These are phyloP conservation scores for Plusia festucae DNA, from an alignment of 2,888 invertebrate species.

Conservation along the genomic window DNA sequence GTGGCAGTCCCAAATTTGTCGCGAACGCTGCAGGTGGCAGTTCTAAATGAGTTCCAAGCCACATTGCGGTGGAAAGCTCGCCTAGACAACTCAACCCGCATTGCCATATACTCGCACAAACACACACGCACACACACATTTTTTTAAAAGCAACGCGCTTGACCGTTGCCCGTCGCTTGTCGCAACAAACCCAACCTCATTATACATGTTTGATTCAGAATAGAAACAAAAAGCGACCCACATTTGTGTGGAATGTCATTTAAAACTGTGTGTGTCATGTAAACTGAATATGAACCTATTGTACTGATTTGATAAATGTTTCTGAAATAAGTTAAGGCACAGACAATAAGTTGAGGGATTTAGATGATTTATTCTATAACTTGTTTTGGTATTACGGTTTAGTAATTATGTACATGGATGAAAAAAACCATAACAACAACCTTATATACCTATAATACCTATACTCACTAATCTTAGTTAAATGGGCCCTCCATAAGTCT, in stretches of 20 bases:
- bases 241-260: constrained; percentile 20
- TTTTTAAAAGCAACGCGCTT: not conserved
- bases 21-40: constrained; percentile 55
- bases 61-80: constrained; percentile 11
- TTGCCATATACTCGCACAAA: not conserved
- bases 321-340: not conserved
- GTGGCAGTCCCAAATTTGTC: constrained; percentile 48
- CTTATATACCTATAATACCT: too few relatives aligned
- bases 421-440: too few relatives aligned
- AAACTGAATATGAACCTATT: not conserved
- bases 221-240: constrained; percentile 39
- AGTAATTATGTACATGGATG: too few relatives aligned
- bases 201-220: constrained; percentile 36
- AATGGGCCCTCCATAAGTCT: too few relatives aligned
- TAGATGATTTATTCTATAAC: too few relatives aligned
- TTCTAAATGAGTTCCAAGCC: constrained; percentile 59
- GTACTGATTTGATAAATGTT: constrained; percentile 3
- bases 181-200: constrained; percentile 7
- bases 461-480: too few relatives aligned
- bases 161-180: not conserved
- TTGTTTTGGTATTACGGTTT: too few relatives aligned
- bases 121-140: not conserved
- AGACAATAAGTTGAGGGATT: too few relatives aligned
- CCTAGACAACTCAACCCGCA: constrained; percentile 11
- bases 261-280: constrained; percentile 6